Percentiles rank a stretch among this genome's conserved stretches.
These are phyloP conservation scores for Odontophorus gujanensis DNA, from an alignment of 2,113 vertebrate species.

Conservation along the genomic window DNA sequence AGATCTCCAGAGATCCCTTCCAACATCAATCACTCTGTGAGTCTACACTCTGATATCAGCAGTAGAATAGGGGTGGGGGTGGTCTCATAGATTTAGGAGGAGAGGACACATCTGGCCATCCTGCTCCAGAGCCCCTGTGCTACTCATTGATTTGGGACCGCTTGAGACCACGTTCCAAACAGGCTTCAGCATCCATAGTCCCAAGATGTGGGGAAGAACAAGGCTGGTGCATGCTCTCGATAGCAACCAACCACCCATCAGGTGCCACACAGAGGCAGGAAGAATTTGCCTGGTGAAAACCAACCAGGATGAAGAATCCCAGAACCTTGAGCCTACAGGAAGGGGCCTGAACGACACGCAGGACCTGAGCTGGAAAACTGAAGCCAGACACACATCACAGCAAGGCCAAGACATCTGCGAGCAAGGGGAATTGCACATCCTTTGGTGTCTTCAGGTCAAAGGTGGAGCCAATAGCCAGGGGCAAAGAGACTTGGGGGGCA, in stretches of 20 bases:
- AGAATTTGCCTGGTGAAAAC: not conserved
- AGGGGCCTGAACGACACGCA: rapidly evolving
- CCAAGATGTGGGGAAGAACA: rapidly evolving
- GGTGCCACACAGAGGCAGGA: not conserved
- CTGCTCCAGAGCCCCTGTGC: not conserved
- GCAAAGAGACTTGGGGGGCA: not conserved
- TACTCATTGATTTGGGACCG: not conserved
- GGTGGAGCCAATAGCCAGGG: not conserved
- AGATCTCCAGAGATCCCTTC: not conserved
- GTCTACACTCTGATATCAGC: not conserved
- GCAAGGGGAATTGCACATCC: not conserved
- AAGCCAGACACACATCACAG: not conserved
- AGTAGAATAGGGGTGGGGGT: not conserved
- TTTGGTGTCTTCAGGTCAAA: not conserved
- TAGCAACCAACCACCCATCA: not conserved
- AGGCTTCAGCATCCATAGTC: not conserved
- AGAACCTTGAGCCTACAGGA: not conserved
- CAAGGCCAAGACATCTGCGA: not conserved
- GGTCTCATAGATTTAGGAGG: not conserved
- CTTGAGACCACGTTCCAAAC: not conserved
- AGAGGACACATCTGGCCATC: not conserved
- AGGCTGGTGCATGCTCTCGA: not conserved
- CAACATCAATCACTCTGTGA: not conserved
- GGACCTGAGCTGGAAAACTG: not conserved
- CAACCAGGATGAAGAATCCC: not conserved